Conservation (phyloP, 2,888 invertebrate genomes). For the Tiliacea aurago region DNA sequence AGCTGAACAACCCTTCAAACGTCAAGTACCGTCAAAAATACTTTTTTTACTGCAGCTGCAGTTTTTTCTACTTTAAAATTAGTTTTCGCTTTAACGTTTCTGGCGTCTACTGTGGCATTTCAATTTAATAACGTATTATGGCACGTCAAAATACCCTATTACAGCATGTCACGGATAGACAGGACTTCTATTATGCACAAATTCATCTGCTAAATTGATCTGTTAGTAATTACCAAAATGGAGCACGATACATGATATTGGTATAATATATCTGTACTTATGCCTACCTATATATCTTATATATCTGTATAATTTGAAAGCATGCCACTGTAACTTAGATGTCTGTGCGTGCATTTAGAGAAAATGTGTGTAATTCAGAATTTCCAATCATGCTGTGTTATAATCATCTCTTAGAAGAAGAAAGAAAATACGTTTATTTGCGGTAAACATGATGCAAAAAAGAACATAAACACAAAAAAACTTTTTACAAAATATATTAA, state of each 20-base stretch:
- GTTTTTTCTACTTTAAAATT: conserved; percentile 21
- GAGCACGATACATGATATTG: neutral
- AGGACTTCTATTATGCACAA: conserved; percentile 34
- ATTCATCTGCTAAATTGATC: conserved; percentile 44
- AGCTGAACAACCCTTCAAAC: conserved; percentile 2
- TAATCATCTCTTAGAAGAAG: neutral
- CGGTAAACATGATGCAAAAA: too few relatives aligned
- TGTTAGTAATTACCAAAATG: conserved; percentile 34
- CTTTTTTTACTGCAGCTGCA: conserved; percentile 20
- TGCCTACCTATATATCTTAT: too few relatives aligned
- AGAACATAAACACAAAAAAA: too few relatives aligned
- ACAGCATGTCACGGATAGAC: conserved; percentile 15
- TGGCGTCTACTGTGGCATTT: conserved; percentile 24
- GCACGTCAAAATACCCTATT: conserved; percentile 8
- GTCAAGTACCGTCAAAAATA: conserved; percentile 1
- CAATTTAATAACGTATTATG: conserved; percentile 46
- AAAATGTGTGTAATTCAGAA: neutral
- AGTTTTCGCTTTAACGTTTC: conserved; percentile 13
- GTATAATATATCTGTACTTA: too few relatives aligned
- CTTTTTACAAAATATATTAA: too few relatives aligned
- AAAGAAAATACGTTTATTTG: too few relatives aligned
- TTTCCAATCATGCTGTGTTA: neutral
- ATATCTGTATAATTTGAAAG: neutral
- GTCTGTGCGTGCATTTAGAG: neutral
- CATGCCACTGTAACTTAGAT: neutral